phyloP scores from a whole-genome alignment of 1,140 invertebrate species.

The Drosophila persimilis region DNA sequence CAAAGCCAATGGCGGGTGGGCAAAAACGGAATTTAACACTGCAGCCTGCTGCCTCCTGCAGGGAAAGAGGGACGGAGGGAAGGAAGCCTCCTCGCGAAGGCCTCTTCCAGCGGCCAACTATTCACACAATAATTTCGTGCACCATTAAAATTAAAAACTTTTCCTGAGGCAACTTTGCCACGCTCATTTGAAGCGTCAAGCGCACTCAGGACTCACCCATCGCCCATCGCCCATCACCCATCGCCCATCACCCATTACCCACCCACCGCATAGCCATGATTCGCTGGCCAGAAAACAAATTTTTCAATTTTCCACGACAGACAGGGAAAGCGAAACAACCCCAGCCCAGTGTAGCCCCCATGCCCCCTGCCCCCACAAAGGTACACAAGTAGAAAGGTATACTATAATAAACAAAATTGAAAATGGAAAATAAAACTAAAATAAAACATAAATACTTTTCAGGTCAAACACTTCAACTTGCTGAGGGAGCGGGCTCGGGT shows the following conservation, averaged over 20 bases:
- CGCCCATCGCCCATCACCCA: too few relatives aligned
- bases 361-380: too few relatives aligned
- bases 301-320: slow-evolving; percentile 8
- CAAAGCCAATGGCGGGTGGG: neutral
- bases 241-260: neutral
- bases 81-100: too few relatives aligned
- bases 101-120: neutral
- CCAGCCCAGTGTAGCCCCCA: too few relatives aligned
- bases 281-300: slow-evolving; percentile 9
- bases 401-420: slow-evolving; percentile 13
- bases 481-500: neutral
- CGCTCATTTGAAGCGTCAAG: slow-evolving; percentile 28
- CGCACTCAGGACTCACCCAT: slow-evolving; percentile 4
- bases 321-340: neutral
- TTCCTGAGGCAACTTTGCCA: slow-evolving; percentile 14
- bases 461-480: slow-evolving; percentile 27
- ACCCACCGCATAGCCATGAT: neutral
- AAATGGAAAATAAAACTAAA: slow-evolving; percentile 2
- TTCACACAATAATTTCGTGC: slow-evolving; percentile 23
- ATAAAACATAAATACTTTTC: slow-evolving; percentile 1
- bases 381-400: neutral
- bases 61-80: too few relatives aligned
- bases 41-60: too few relatives aligned
- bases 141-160: slow-evolving; percentile 29
- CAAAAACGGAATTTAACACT: too few relatives aligned